phyloP scores from a whole-genome alignment of 2,888 invertebrate species.

The Flabesymbios commensalis region DNA sequence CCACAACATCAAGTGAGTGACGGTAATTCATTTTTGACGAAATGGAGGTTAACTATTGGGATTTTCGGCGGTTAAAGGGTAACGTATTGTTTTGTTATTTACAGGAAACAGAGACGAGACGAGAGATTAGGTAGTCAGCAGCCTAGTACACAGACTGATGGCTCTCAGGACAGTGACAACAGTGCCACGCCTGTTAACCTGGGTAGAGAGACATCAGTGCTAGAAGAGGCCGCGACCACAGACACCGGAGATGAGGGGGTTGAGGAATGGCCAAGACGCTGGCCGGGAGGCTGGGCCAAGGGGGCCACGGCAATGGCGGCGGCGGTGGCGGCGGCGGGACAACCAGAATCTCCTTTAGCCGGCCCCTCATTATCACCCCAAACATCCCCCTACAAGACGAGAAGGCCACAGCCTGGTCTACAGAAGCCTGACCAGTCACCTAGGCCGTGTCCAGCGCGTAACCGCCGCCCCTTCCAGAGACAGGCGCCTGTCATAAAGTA shows the following conservation, averaged over 20 bases:
- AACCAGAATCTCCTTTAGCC: too few species aligned
- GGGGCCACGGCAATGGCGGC: not conserved
- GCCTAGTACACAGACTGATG: conserved; percentile 20
- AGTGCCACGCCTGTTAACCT: conserved; percentile 16
- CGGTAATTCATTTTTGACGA: too few species aligned
- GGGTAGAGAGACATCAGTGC: too few species aligned
- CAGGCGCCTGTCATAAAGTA: not conserved
- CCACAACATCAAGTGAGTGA: too few species aligned
- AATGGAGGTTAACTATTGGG: too few species aligned
- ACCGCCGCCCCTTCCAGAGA: not conserved
- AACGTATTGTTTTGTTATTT: not conserved
- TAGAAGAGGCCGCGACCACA: too few species aligned
- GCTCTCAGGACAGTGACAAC: conserved; percentile 22
- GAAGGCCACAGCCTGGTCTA: not conserved
- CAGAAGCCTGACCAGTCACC: too few species aligned
- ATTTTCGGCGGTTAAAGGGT: too few species aligned
- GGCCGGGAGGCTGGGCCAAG: not conserved
- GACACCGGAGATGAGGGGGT: too few species aligned
- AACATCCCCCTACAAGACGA: too few species aligned
- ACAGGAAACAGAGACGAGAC: conserved; percentile 32
- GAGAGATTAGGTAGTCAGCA: conserved; percentile 29
- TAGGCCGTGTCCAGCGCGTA: not conserved
- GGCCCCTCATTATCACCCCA: too few species aligned
- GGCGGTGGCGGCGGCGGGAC: not conserved
- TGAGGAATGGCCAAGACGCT: conserved; percentile 25